A percentile compares a stretch with the other conserved stretches of the same genome.
Evolutionary conservation across 2,888 invertebrate genomes (phyloP).

Genomic region (Scrobipalpa atriplicella): DNA sequence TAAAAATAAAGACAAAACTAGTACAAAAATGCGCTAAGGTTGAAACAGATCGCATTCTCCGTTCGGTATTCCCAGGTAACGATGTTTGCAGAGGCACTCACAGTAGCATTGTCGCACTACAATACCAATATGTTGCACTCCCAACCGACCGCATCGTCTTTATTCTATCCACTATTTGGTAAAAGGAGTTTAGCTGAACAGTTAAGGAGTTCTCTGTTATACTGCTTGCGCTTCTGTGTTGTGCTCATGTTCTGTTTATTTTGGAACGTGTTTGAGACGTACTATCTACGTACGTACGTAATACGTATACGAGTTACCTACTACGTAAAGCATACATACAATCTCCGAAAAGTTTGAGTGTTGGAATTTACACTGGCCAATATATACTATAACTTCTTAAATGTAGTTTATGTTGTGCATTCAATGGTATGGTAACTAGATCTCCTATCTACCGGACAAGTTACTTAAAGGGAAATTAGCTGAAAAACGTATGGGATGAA

Average conservation of each 20-base stretch:
- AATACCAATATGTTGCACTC: not conserved
- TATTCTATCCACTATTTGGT: constrained; percentile 6
- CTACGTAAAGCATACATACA: no score
- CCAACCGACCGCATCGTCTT: not conserved
- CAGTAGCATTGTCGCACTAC: not conserved
- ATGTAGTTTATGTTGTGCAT: no score
- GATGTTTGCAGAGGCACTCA: constrained; percentile 10
- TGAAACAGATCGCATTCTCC: constrained; percentile 18
- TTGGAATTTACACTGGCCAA: no score
- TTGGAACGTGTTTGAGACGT: no score
- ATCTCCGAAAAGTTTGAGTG: no score
- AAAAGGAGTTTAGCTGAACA: not conserved
- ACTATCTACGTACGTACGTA: no score
- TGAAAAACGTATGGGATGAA: not conserved
- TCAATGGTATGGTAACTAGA: no score
- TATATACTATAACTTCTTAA: no score
- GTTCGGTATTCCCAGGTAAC: constrained; percentile 6
- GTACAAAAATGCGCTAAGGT: constrained; percentile 7
- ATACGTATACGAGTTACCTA: no score
- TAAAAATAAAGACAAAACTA: constrained; percentile 7
- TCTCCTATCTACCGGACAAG: not conserved
- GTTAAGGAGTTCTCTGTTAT: not conserved
- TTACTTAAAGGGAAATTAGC: not conserved
- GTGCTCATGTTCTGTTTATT: no score
- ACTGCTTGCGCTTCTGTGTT: not conserved